Base-by-base conservation (phyloP, 1,140 invertebrate species). In the Drosophila aff. region DNA sequence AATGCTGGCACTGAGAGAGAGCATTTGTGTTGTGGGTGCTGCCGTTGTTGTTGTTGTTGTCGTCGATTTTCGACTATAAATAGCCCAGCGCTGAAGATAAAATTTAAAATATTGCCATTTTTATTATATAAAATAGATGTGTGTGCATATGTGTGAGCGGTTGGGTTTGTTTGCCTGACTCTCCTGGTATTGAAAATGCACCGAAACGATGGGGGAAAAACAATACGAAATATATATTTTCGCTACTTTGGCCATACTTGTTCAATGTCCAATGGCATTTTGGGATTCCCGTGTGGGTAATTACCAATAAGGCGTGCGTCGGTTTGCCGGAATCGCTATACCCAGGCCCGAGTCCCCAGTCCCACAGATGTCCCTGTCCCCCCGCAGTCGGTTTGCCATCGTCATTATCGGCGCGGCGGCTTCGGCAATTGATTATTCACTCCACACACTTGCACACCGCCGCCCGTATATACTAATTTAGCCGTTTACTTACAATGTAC, bases 241-340 rank as follows among this genome's bases (percentile, higher is more conserved):
- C 40, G 81, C 52, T 68, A 49, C 53, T 50, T 62, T 55, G 47
- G n/a, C 31, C 64, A 50, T 68, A 62, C 76, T 26, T 57, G 53
- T 40, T 23, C 53, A 79, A 83, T 49, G 62, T 81, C 63, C 61
- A 80, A 71, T 57, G 76, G 76, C 63, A 75, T 74, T 85, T 85
- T 85, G 85, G 85, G 84, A 90, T 85, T 89, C 85, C 84, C 84
- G 67, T 78, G 81, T 81, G 81, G 85, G 81, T 76, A 81, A 90
- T 89, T 90, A 84, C 81, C 81, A 79, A 79, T 72, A 79, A 79
- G 76, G 57, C 74, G 44, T 57, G 43, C 57, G 49, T 76, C 49
- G 66, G 23, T 69, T 68, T 65, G 66, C 28, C 66, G 66, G 66
- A 69, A 52, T 66, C 23, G 60, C 62, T 58, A 36, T 15, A 13